phyloP scores from a whole-genome alignment of 2,888 invertebrate species.

The Pollenia labialis region DNA sequence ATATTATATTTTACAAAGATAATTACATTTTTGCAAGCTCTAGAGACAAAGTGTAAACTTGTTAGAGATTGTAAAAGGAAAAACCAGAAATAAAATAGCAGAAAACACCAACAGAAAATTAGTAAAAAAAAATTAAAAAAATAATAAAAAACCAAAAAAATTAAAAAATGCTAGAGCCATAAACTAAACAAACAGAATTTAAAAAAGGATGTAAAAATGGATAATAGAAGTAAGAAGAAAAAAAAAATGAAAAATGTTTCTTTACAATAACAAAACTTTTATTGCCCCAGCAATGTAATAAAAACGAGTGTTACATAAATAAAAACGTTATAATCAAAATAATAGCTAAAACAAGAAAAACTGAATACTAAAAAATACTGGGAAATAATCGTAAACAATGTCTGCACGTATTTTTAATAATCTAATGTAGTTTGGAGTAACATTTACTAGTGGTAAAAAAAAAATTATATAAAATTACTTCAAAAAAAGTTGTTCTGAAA shows the following conservation, averaged over 20 bases:
- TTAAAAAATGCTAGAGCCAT: neutral
- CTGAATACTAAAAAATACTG: neutral
- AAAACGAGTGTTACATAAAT: neutral
- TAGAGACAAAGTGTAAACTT: constrained; percentile 44
- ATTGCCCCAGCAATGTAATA: constrained; percentile 3
- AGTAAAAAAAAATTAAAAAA: neutral
- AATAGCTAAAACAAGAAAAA: neutral
- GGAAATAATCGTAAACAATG: no score
- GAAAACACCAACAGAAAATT: neutral
- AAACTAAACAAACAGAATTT: constrained; percentile 28
- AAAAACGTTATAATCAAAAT: neutral
- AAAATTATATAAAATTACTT: no score
- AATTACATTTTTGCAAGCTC: constrained; percentile 28
- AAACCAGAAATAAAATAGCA: neutral
- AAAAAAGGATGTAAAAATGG: neutral
- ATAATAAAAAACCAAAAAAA: neutral
- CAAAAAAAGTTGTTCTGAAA: no score
- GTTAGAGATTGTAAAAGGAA: constrained; percentile 36
- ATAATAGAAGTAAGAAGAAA: neutral
- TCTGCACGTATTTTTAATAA: no score
- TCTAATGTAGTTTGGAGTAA: no score
- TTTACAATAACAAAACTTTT: constrained; percentile 7
- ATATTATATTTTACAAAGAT: constrained; percentile 30
- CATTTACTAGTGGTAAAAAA: no score
- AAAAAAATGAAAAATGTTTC: neutral